Base-by-base conservation (phyloP, 1,140 invertebrate genomes). In the Campodea augens region DNA sequence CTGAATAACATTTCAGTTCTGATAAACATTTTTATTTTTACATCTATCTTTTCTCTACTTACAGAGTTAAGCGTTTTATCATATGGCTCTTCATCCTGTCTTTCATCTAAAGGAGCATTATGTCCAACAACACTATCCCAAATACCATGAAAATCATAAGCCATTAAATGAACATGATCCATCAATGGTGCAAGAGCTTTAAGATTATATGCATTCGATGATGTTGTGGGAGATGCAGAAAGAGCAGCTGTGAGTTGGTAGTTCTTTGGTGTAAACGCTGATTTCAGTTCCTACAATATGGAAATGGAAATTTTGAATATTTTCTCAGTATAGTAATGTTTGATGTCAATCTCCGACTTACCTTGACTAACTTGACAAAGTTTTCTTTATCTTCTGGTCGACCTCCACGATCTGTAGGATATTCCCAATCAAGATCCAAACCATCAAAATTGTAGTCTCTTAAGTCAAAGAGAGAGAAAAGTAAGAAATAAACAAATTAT, bases 151-250 rank as follows among this genome's bases (percentile, higher is more conserved):
- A 86, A 89, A 63, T 92, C 86, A 55, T 90, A 91, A 45, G 77
- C 77, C 85, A 90, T 89, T 49, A 91, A 70, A 53, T 89, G 84
- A 20, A 93, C 72, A 36, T 77, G 79, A 61, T 91, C 83, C 13
- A 90, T 59, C 55, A 80, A 73, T 5, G 73, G 61, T 1, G 78
- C 74, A 24, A 91, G 64, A 51, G 71, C 66, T 5, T 69, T 62
- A 15, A 91, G 67, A 57, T 89, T 76, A 52, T 91, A 91, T 1
- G 74, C 78, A 1, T 61, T 54, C 44, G 82, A 73, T 46, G 85
- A 80, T 0, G 72, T 77, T 23, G 67, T 64, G 53, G 74, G 75
- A 2, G 74, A 73, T 1, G 79, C 77, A 5, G 79, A 77, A 36
- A 89, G 68, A 0, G 83, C 82, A 0, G 81, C 74, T 0, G 80